These are phyloP conservation scores for Andricus quercusramuli DNA, from an alignment of 2,888 invertebrate species.

Conservation along the genomic window DNA sequence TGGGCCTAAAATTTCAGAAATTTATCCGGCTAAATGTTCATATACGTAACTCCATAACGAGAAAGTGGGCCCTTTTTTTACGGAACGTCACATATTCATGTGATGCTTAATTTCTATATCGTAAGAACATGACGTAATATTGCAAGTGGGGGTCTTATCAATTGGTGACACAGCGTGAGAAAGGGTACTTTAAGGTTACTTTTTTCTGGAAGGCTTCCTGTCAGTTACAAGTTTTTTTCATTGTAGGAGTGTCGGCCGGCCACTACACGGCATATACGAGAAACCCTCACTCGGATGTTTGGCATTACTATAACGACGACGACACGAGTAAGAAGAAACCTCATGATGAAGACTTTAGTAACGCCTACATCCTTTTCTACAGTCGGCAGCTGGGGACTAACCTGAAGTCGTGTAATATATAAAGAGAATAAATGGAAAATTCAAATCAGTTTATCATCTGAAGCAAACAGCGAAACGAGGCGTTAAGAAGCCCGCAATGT, in stretches of 20 bases:
- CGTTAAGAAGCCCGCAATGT: background rate
- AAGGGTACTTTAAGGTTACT: no score
- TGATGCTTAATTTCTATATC: no score
- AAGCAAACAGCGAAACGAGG: background rate
- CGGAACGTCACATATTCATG: no score
- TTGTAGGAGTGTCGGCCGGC: constrained; percentile 81
- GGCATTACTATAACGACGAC: constrained; percentile 84
- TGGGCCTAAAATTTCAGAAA: no score
- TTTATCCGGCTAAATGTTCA: no score
- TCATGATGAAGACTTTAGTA: constrained; percentile 81
- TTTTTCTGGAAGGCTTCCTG: no score
- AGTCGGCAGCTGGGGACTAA: constrained; percentile 81
- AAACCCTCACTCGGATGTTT: constrained; percentile 80
- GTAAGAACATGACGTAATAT: no score
- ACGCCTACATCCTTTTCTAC: constrained; percentile 84
- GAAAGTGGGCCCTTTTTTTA: no score
- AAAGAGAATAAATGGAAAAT: constrained; percentile 54
- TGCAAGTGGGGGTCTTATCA: no score
- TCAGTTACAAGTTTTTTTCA: background rate
- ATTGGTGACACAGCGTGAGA: no score
- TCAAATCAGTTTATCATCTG: background rate
- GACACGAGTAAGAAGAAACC: constrained; percentile 80
- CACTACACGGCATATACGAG: constrained; percentile 83
- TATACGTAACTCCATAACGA: no score
- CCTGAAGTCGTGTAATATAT: constrained; percentile 76